Conservation (phyloP, 2,113 vertebrate genomes). For the Smithornis capensis region DNA sequence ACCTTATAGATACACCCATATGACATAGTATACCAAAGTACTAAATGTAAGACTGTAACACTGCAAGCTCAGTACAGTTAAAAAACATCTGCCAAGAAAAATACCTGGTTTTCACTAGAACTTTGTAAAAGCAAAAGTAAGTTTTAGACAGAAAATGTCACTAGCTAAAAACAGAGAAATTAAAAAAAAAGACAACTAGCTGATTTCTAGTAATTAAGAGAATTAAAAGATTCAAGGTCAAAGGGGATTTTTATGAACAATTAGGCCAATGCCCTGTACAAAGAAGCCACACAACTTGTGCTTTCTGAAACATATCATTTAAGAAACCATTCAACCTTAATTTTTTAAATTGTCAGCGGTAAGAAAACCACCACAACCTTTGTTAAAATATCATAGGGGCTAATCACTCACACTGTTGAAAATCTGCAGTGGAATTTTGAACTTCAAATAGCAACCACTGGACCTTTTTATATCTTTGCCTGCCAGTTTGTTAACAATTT, state of each 20-base stretch:
- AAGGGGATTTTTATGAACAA: conserved; percentile 1
- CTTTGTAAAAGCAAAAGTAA: not conserved
- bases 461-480: conserved; percentile 4
- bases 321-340: conserved; percentile 42
- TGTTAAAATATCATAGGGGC: conserved; percentile 26
- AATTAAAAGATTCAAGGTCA: conserved; percentile 17
- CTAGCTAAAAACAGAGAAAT: not conserved
- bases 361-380: conserved; percentile 47
- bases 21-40: not conserved
- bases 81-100: conserved; percentile 11
- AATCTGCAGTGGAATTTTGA: conserved; percentile 42
- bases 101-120: not conserved
- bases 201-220: not conserved
- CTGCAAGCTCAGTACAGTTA: not conserved
- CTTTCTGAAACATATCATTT: conserved; percentile 50
- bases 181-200: too few relatives aligned
- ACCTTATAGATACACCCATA: not conserved
- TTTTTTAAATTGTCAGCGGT: conserved; percentile 32
- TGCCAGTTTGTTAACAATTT: conserved; percentile 48
- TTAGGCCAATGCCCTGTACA: not conserved
- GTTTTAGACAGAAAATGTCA: not conserved
- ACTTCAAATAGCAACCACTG: conserved; percentile 53
- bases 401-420: conserved; percentile 44
- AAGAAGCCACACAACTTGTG: conserved; percentile 30
- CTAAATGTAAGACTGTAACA: not conserved